Base-by-base conservation (phyloP, 92 coral and sea anemone genomes). In the Zoanthus sociatus region DNA sequence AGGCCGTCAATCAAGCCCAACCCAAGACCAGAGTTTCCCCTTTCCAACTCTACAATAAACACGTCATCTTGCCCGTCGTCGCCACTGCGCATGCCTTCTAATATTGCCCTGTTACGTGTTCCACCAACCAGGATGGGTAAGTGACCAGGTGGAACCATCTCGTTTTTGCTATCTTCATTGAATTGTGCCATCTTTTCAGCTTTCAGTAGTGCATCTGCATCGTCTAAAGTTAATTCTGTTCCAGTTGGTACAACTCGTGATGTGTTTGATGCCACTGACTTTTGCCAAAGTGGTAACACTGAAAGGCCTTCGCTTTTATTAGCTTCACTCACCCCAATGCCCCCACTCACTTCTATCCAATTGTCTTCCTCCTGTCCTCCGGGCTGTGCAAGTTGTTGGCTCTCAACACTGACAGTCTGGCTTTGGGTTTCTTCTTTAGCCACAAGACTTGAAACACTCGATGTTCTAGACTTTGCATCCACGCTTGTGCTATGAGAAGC, bases 31-130 rank as follows among this genome's bases (percentile, higher is more conserved):
- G 95, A 78, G 53, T 79, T 93, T 10, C 88, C 96, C 77, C 92
- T 92, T 26, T 93, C 94, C 85, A 97, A 82, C 91, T 97, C 99
- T 12, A 97, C 99, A 78, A 97, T 94, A 48, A 97, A 97, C 79
- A 97, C 99, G 88, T 97, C 99, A 93, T 97, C 99, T 61, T 97
- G 97, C 9, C 93, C 88, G 84, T 97, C 99, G 86, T 92, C 92
- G 16, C 90, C 95, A 54, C 92, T 93, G 53, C 99, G 98, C 94
- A 93, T 95, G 87, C 97, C 98, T 44, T 97, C 98, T 58, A 93
- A 82, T 83, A 85, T 94, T 32, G 79, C 58, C 58, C 76, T 51
- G 8, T 45, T 83, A 13, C 71, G 92, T 53, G 61, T 66, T 71
- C 87, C 63, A 72, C 82, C 89, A 26, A 77, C 55, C 21, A 73